These are phyloP conservation scores for Halichoerus grypus DNA, from an alignment of 2,113 vertebrate species.

Conservation along the genomic window DNA sequence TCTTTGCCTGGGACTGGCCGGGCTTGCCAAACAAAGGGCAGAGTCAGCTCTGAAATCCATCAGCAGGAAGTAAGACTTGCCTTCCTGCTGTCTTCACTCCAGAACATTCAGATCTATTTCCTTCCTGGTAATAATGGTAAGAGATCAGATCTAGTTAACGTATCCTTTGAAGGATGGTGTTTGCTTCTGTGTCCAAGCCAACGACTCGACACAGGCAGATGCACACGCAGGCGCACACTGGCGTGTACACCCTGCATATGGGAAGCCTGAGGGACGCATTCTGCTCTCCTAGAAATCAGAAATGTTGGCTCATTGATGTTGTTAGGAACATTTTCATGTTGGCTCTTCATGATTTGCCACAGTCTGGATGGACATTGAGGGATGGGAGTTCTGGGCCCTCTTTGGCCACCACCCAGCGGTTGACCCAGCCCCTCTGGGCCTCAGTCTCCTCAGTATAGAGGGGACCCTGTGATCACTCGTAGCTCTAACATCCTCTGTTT, in stretches of 20 bases:
- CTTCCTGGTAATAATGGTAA: conserved; percentile 59
- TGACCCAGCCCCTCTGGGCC: background rate
- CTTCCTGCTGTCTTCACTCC: conserved; percentile 41
- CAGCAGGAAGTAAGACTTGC: conserved; percentile 42
- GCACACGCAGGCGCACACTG: background rate
- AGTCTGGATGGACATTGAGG: background rate
- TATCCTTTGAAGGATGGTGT: conserved; percentile 12
- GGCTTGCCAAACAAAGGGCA: conserved; percentile 26
- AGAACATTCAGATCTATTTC: conserved; percentile 35
- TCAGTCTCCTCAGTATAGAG: background rate
- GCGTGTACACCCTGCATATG: background rate
- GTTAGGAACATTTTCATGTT: conserved; percentile 25
- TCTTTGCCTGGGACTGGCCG: conserved; percentile 1
- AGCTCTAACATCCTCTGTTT: background rate
- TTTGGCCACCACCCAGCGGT: background rate
- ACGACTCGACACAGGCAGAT: background rate
- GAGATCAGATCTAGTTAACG: conserved; percentile 31
- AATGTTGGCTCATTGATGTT: background rate
- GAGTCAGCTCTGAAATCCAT: conserved; percentile 42
- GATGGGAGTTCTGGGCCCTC: background rate
- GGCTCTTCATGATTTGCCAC: background rate
- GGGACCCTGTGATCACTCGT: background rate
- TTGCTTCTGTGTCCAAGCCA: conserved; percentile 10
- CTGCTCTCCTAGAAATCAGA: background rate
- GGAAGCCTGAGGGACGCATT: background rate